Percentiles rank a stretch among this genome's conserved stretches.
Conservation (phyloP, 2,797 vertebrate genomes). For the Oreortyx pictus region DNA sequence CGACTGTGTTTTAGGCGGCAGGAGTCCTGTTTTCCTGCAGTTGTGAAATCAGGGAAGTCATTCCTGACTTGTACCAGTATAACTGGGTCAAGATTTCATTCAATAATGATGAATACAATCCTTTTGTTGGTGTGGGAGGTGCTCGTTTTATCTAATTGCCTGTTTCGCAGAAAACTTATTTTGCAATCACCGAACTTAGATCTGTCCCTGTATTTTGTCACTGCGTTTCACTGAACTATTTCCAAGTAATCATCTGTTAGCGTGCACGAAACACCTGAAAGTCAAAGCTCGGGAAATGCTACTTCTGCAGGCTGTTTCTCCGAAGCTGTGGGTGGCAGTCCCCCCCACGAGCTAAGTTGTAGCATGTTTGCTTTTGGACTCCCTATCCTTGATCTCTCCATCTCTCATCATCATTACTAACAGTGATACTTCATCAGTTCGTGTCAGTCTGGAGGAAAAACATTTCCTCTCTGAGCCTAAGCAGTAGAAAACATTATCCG, state of each 20-base stretch:
- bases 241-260: not conserved
- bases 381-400: not conserved
- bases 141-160: not conserved
- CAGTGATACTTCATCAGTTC: not conserved
- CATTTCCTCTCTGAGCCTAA: not conserved
- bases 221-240: not conserved
- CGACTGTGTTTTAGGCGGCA: not conserved
- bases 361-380: not conserved
- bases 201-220: too few species aligned
- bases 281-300: not conserved
- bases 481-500: not conserved
- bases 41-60: not conserved
- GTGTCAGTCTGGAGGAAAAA: not conserved
- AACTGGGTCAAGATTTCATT: not conserved
- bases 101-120: not conserved
- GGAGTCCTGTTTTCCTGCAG: not conserved
- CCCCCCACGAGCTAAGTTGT: not conserved
- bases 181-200: not conserved
- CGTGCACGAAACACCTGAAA: not conserved
- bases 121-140: not conserved
- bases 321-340: not conserved
- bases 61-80: not conserved
- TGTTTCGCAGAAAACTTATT: not conserved
- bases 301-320: not conserved
- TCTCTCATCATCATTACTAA: not conserved